Conservation (phyloP, 2,888 invertebrate genomes). For the Lysandra bellargus region DNA sequence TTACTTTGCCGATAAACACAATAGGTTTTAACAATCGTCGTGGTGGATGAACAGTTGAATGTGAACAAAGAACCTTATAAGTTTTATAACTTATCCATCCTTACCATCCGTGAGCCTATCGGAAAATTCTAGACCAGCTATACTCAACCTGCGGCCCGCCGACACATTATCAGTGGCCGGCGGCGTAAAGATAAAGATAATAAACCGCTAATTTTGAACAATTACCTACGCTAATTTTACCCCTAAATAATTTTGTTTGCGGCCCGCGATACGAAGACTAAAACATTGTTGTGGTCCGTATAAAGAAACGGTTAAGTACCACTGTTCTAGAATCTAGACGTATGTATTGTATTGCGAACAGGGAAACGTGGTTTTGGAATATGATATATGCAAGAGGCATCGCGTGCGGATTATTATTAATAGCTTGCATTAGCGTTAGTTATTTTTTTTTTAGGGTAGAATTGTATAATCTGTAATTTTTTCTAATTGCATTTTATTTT, state of each 20-base stretch:
- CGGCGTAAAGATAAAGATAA: too few relatives aligned
- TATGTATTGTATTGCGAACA: not conserved
- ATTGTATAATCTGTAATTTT: not conserved
- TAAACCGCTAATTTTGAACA: too few relatives aligned
- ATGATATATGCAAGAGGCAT: not conserved
- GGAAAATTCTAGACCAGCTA: not conserved
- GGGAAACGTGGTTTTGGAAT: slow-evolving; percentile 11
- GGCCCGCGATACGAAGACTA: too few relatives aligned
- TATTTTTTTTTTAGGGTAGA: not conserved
- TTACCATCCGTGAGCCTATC: not conserved
- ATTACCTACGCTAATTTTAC: too few relatives aligned
- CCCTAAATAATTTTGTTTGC: too few relatives aligned
- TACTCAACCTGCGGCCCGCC: too few relatives aligned
- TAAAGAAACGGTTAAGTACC: too few relatives aligned
- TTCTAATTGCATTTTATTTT: too few relatives aligned
- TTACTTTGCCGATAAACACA: not conserved
- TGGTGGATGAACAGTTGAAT: not conserved
- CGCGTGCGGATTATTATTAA: not conserved
- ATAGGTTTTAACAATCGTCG: not conserved
- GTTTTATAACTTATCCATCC: too few relatives aligned
- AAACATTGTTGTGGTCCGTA: too few relatives aligned
- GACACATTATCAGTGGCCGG: too few relatives aligned
- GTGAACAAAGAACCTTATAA: not conserved
- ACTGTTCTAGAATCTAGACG: not conserved
- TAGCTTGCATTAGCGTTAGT: not conserved